Conservation (phyloP, 2,113 vertebrate species). For the Hoplias malabaricus region DNA sequence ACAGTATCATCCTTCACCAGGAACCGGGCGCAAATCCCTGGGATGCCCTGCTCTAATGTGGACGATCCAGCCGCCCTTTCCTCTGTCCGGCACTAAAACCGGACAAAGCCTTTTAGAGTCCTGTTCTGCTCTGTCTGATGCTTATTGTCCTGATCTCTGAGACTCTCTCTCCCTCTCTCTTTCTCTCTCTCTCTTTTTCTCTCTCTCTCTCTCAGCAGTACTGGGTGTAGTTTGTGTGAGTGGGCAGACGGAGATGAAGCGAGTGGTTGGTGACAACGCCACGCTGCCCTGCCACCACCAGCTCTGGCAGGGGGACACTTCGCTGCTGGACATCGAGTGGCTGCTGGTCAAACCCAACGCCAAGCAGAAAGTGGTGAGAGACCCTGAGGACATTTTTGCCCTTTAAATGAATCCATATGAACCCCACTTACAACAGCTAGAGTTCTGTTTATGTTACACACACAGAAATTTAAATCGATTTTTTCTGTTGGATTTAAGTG, state of each 20-base stretch:
- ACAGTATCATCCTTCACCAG: background rate
- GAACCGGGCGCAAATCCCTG: slow-evolving; percentile 14
- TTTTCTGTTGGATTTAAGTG: no score
- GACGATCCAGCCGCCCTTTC: background rate
- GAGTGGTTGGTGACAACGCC: slow-evolving; percentile 86
- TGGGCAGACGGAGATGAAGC: slow-evolving; percentile 85
- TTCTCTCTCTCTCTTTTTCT: background rate
- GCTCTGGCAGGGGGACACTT: slow-evolving; percentile 80
- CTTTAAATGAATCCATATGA: background rate
- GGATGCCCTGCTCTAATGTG: background rate
- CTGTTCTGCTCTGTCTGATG: slow-evolving; percentile 16
- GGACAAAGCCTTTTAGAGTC: background rate
- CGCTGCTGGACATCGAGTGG: slow-evolving; percentile 91
- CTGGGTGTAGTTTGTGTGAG: slow-evolving; percentile 65
- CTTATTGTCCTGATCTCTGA: background rate
- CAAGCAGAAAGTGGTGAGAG: slow-evolving; percentile 85
- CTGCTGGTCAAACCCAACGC: slow-evolving; percentile 81
- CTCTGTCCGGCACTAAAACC: slow-evolving; percentile 1
- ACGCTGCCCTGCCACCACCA: slow-evolving; percentile 89
- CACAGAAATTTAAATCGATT: no score
- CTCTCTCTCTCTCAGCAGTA: slow-evolving; percentile 64
- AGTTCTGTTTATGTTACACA: no score
- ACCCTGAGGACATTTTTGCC: background rate
- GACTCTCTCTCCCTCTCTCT: background rate
- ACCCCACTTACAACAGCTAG: no score